Conservation (phyloP, 1,140 invertebrate species). For the Pomacea maculata region DNA sequence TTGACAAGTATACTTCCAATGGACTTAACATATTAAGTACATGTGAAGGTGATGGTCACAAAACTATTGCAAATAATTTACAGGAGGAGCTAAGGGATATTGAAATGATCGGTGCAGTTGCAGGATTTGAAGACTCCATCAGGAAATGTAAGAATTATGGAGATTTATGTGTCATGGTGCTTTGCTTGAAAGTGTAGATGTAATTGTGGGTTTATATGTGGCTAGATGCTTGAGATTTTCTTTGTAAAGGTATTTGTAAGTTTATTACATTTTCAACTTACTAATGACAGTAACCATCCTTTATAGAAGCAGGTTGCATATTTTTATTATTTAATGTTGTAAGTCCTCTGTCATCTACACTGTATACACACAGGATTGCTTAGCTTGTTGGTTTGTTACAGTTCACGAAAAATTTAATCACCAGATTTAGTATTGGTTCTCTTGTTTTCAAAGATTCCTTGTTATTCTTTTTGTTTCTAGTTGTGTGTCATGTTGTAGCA, state of each 20-base stretch:
- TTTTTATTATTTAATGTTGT: no score
- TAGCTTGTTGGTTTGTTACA: neutral
- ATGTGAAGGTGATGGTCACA: no score
- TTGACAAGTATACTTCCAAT: no score
- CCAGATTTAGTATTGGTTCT: neutral
- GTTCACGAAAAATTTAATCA: neutral
- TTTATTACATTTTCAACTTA: no score
- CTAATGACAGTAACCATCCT: no score
- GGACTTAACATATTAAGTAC: no score
- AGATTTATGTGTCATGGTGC: neutral
- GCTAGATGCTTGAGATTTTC: no score
- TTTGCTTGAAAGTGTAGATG: neutral
- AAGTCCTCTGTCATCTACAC: no score
- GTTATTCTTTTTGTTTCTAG: constrained; percentile 53
- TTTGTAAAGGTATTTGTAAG: no score
- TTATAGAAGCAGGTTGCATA: no score
- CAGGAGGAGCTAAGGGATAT: constrained; percentile 49
- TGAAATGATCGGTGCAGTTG: constrained; percentile 71
- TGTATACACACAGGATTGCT: no score
- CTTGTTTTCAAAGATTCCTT: neutral
- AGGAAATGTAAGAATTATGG: constrained; percentile 79
- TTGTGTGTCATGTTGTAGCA: constrained; percentile 95
- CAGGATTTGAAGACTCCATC: constrained; percentile 95
- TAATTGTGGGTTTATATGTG: no score
- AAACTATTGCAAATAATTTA: constrained; percentile 5